phyloP scores from a whole-genome alignment of 2,113 vertebrate genomes.

The Leptodactylus fuscus region DNA sequence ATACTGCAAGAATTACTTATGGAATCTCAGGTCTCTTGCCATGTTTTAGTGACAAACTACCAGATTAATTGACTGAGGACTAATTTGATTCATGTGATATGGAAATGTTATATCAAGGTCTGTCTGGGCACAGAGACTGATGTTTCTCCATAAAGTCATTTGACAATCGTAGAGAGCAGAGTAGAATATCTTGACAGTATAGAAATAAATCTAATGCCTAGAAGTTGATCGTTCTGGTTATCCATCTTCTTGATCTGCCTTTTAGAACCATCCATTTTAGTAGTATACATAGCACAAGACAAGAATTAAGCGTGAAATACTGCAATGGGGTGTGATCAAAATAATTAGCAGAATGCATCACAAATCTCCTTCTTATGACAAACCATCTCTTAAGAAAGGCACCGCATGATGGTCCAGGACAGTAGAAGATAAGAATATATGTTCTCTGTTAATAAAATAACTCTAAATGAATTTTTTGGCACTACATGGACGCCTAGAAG shows the following conservation, averaged over 20 bases:
- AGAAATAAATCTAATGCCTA: not conserved
- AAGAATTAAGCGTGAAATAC: not conserved
- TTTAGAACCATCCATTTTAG: not conserved
- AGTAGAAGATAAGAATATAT: conserved; percentile 46
- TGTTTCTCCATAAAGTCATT: not conserved
- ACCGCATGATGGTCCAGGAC: not conserved
- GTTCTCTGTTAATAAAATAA: conserved; percentile 49
- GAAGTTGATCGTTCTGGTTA: not conserved
- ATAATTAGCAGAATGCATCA: conserved; percentile 10
- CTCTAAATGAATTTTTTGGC: conserved; percentile 50
- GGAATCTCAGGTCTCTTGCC: not conserved
- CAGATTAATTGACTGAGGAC: not conserved
- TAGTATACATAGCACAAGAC: not conserved
- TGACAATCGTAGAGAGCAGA: not conserved
- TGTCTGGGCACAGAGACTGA: not conserved
- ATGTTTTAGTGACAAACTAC: not conserved
- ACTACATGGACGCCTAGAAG: not conserved
- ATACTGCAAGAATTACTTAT: not conserved
- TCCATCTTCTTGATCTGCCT: not conserved
- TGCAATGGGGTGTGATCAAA: conserved; percentile 7
- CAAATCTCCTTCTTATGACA: conserved; percentile 25
- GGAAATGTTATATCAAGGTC: not conserved
- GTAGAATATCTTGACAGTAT: not conserved
- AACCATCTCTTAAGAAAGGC: conserved; percentile 4
- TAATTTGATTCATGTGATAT: not conserved